phyloP scores from a whole-genome alignment of 2,113 vertebrate genomes.

The Chrysochloris asiatica region DNA sequence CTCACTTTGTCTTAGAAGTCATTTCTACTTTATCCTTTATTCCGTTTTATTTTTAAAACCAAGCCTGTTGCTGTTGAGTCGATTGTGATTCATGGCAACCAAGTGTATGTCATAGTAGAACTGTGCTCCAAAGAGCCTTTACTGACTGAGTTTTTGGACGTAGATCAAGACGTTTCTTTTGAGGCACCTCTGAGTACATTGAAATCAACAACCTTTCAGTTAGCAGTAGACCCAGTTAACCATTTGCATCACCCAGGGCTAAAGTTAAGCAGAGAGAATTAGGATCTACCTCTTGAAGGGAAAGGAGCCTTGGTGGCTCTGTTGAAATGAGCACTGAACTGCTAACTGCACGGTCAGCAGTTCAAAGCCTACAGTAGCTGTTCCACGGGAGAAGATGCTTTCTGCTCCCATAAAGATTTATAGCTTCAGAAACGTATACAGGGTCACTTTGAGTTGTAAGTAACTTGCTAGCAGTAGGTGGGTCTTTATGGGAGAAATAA shows the following conservation, averaged over 20 bases:
- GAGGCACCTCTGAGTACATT: no score
- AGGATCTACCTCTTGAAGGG: not conserved
- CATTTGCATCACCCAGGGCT: not conserved
- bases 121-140: not conserved
- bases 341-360: no score
- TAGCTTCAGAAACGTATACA: no score
- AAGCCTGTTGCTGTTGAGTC: not conserved
- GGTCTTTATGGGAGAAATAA: no score
- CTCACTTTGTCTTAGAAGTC: not conserved
- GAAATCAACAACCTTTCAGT: not conserved
- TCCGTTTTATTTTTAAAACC: not conserved
- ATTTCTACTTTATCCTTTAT: conserved; percentile 18
- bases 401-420: no score
- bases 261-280: not conserved
- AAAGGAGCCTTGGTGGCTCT: no score
- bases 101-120: not conserved
- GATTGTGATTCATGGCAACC: not conserved
- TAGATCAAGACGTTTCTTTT: not conserved
- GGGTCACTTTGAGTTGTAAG: no score
- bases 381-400: no score
- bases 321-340: no score
- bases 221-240: not conserved
- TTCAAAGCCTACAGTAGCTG: no score
- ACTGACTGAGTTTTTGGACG: not conserved
- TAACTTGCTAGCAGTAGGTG: no score